Conservation (phyloP, 2,797 vertebrate species). For the Xenops minutus region DNA sequence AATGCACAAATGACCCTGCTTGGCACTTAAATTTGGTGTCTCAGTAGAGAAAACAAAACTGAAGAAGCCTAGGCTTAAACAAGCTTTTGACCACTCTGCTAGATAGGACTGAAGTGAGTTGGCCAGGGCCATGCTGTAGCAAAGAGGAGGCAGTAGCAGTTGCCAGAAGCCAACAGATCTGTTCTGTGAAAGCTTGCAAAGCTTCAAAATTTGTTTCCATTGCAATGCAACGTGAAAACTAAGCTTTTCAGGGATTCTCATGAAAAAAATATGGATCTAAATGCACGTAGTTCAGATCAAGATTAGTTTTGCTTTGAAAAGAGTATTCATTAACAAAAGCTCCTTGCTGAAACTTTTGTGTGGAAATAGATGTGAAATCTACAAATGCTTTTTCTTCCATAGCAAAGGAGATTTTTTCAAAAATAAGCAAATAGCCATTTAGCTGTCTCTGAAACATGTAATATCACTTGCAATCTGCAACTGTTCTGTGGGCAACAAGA, state of each 20-base stretch:
- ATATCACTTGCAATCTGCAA: not conserved
- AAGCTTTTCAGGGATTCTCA: not conserved
- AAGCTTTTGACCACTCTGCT: not conserved
- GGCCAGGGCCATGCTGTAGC: not conserved
- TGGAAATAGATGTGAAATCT: not conserved
- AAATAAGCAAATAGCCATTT: not conserved
- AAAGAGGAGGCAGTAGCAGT: not conserved
- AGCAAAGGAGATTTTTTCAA: not conserved
- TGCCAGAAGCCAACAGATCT: not conserved
- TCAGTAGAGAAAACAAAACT: not conserved
- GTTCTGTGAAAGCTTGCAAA: not conserved
- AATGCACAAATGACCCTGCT: not conserved
- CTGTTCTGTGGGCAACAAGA: not conserved
- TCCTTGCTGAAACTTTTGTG: not conserved
- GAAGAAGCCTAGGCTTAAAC: not conserved
- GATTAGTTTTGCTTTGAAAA: slow-evolving; percentile 7
- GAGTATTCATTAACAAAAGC: not conserved
- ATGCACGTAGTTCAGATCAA: not conserved
- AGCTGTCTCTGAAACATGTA: not conserved
- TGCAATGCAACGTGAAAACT: not conserved
- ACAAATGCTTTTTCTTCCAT: not conserved
- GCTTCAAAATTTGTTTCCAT: not conserved
- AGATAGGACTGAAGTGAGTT: not conserved
- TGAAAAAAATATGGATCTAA: not conserved
- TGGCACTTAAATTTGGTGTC: not conserved